Evolutionary conservation across 2,888 invertebrate species (phyloP).

Genomic region (Trachelus troglodyta): DNA sequence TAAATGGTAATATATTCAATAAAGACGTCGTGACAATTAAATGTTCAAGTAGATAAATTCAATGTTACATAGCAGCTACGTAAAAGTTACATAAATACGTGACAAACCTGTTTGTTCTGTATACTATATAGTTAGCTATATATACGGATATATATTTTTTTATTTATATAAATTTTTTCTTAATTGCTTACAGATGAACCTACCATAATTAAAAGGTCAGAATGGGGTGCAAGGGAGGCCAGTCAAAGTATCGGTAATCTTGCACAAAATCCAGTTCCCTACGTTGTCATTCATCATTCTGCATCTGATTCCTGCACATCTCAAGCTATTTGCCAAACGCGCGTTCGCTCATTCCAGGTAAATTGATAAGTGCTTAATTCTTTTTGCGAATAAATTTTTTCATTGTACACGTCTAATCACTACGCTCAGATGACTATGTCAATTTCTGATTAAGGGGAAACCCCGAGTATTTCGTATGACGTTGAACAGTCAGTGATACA

Average conservation of each 20-base stretch:
- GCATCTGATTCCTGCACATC: conserved; percentile 57
- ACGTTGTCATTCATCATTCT: conserved; percentile 66
- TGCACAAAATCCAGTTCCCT: conserved; percentile 55
- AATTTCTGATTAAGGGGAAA: background rate
- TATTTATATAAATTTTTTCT: background rate
- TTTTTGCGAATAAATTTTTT: no score
- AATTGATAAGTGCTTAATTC: conserved; percentile 5
- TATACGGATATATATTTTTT: background rate
- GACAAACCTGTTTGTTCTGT: no score
- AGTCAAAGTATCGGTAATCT: conserved; percentile 28
- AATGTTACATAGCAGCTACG: no score
- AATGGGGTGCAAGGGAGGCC: conserved; percentile 64
- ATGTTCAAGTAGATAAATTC: no score
- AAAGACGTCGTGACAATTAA: no score
- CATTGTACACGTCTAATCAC: background rate
- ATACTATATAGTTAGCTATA: no score
- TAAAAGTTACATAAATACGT: no score
- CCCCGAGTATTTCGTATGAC: no score
- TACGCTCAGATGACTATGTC: background rate
- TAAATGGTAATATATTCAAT: no score
- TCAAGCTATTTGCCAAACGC: conserved; percentile 56
- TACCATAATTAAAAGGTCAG: conserved; percentile 56
- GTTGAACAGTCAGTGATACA: no score
- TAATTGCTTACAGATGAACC: conserved; percentile 37
- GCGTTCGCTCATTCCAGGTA: conserved; percentile 63